Conservation (phyloP, 2,113 vertebrate species). For the Mola mola region DNA sequence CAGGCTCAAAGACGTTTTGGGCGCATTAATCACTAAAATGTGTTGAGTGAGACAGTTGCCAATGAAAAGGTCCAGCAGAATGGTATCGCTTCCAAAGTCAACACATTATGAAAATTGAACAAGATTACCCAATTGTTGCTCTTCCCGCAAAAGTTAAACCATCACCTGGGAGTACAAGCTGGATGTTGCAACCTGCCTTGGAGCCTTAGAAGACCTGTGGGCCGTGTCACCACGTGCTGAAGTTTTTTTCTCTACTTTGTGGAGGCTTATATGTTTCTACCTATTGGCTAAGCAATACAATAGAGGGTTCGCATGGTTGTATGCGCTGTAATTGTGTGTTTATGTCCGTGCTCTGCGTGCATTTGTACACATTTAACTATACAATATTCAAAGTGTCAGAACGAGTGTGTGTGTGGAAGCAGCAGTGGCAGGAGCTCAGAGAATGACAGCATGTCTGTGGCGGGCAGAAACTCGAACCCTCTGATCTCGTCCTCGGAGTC, state of each 20-base stretch:
- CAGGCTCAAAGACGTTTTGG: conserved; percentile 12
- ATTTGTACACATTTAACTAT: background rate
- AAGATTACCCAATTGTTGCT: conserved; percentile 60
- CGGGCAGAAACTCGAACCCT: conserved; percentile 72
- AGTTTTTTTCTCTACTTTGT: background rate
- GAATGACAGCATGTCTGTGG: conserved; percentile 72
- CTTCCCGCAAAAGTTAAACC: conserved; percentile 70
- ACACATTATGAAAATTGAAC: conserved; percentile 79
- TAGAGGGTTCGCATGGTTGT: too few species aligned
- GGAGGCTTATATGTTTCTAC: too few species aligned
- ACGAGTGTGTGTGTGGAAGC: conserved; percentile 53
- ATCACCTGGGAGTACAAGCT: conserved; percentile 69
- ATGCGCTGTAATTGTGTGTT: too few species aligned
- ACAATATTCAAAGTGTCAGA: too few species aligned
- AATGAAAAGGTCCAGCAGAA: conserved; percentile 64
- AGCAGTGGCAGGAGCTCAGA: conserved; percentile 57
- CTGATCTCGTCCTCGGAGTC: conserved; percentile 74
- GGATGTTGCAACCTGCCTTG: conserved; percentile 39
- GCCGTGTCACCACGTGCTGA: conserved; percentile 2
- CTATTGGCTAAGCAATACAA: too few species aligned
- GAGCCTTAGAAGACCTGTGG: conserved; percentile 45
- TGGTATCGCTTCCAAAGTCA: conserved; percentile 73
- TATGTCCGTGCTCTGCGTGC: background rate
- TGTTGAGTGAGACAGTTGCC: conserved; percentile 64
- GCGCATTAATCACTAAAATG: conserved; percentile 75